Evolutionary conservation across 2,113 vertebrate genomes (phyloP), one percentile per base, ranked within the genome.

Genomic region (Cebus imitator): DNA sequence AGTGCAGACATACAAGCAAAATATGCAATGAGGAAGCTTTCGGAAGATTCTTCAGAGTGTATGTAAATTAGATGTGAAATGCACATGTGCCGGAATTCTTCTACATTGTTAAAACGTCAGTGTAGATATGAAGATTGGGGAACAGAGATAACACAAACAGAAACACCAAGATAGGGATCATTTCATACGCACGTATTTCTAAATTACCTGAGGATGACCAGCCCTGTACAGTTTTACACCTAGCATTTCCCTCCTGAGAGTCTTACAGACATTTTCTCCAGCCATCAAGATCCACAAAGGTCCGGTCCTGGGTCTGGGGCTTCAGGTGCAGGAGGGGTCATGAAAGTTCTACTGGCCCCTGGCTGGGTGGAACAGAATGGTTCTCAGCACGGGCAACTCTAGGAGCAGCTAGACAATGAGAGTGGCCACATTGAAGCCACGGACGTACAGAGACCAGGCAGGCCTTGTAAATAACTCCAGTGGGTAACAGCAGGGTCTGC

Each of bases 391-490:
- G 12, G 68, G 55, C 32, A 23, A 18, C 21, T 32, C 27, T 20
- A 30, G 76, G 18, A 73, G 13, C 43, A 23, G 20, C 12, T 27
- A 27, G 30, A 14, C 45, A 66, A 17, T 0, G 52, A 25, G 30
- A 32, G 18, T 0, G 7, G 11, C 57, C 1, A 6, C 21, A 20
- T 27, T 5, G 35, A 43, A 66, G 48, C 10, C 45, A 9, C 0
- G 3, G 37, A 48, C 0, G 1, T 25, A 8, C 3, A 0, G 0
- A 3, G 14, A 13, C 23, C 57, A 32, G 61, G 43, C 55, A 3
- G 79, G 43, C 20, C 64, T 57, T n/a, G 25, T 12, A 2, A 32
- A 27, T 21, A 48, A 35, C 73, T 57, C 45, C 1, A 37, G 55
- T 9, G 18, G 50, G 7, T 8, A 9, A 48, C 23, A 1, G 13